phyloP scores from a whole-genome alignment of 2,113 vertebrate genomes.

The Orycteropus afer region DNA sequence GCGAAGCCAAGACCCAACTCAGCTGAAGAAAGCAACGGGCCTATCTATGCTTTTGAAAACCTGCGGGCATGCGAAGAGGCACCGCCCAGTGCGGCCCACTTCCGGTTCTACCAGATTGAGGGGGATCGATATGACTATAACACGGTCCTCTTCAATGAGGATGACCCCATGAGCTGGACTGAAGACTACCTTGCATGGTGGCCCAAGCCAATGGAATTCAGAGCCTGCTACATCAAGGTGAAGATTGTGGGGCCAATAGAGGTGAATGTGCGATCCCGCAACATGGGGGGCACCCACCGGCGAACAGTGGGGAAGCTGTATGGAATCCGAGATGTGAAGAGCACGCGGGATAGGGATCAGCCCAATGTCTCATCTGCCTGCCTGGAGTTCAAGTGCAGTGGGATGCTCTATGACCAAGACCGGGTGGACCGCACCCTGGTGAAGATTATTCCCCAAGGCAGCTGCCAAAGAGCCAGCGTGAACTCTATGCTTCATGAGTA shows the following conservation, averaged over 20 bases:
- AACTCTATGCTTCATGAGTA: constrained; percentile 97
- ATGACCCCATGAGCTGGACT: constrained; percentile 98
- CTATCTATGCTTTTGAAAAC: constrained; percentile 94
- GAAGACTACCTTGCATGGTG: constrained; percentile 98
- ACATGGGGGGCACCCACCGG: constrained; percentile 97
- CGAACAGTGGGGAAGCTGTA: constrained; percentile 95
- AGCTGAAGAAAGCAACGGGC: constrained; percentile 94
- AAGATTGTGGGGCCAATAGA: constrained; percentile 92
- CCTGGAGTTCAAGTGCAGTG: constrained; percentile 98
- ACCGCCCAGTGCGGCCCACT: constrained; percentile 92
- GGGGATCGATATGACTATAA: constrained; percentile 96
- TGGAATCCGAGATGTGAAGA: constrained; percentile 94
- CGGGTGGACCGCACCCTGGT: constrained; percentile 95
- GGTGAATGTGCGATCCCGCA: constrained; percentile 95
- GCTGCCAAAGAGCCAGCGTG: constrained; percentile 91
- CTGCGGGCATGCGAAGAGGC: constrained; percentile 95
- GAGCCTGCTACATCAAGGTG: constrained; percentile 98
- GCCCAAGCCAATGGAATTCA: constrained; percentile 98
- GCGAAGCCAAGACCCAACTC: constrained; percentile 93
- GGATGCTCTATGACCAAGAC: constrained; percentile 97
- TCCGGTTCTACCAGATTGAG: constrained; percentile 96
- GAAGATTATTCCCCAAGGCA: constrained; percentile 95
- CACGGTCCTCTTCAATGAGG: constrained; percentile 96
- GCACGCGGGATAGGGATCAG: constrained; percentile 90
- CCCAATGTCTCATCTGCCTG: constrained; percentile 91